A percentile compares a stretch with the other conserved stretches of the same genome.
phyloP scores from a whole-genome alignment of 2,113 vertebrate genomes.

The Odontesthes bonariensis region DNA sequence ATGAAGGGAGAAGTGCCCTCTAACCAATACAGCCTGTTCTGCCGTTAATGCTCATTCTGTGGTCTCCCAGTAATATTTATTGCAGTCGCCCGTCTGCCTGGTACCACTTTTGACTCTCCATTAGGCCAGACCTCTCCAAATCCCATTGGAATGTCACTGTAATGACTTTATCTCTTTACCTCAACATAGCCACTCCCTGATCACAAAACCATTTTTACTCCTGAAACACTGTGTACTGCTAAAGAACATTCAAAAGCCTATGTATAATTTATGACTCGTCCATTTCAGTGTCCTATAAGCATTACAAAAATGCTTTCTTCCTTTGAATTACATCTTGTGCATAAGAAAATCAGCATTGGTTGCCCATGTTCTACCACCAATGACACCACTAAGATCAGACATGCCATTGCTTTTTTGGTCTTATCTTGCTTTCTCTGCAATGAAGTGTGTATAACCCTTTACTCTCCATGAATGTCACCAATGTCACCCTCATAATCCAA shows the following conservation, averaged over 20 bases:
- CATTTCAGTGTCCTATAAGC: conserved; percentile 7
- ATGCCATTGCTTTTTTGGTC: conserved; percentile 33
- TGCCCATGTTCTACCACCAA: background rate
- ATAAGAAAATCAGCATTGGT: background rate
- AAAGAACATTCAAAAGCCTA: background rate
- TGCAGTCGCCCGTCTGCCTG: conserved; percentile 71
- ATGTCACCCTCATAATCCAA: conserved; percentile 72
- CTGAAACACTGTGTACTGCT: background rate
- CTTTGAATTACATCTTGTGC: background rate
- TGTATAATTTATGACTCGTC: background rate
- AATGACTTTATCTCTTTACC: conserved; percentile 56
- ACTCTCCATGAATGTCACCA: conserved; percentile 51
- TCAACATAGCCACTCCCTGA: conserved; percentile 1
- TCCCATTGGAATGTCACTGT: conserved; percentile 49
- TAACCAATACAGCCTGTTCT: conserved; percentile 53
- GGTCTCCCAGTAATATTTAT: conserved; percentile 64
- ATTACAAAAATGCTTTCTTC: background rate
- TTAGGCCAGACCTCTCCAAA: conserved; percentile 64
- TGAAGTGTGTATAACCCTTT: conserved; percentile 54
- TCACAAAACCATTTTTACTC: conserved; percentile 5
- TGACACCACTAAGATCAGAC: conserved; percentile 45
- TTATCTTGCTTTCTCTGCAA: conserved; percentile 75
- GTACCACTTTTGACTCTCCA: conserved; percentile 70
- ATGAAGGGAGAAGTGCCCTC: conserved; percentile 46
- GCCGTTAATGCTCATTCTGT: conserved; percentile 63